Percentiles rank a stretch among this genome's conserved stretches.
Conservation (phyloP, 2,113 vertebrate species). For the Thamnaconus septentrionalis region DNA sequence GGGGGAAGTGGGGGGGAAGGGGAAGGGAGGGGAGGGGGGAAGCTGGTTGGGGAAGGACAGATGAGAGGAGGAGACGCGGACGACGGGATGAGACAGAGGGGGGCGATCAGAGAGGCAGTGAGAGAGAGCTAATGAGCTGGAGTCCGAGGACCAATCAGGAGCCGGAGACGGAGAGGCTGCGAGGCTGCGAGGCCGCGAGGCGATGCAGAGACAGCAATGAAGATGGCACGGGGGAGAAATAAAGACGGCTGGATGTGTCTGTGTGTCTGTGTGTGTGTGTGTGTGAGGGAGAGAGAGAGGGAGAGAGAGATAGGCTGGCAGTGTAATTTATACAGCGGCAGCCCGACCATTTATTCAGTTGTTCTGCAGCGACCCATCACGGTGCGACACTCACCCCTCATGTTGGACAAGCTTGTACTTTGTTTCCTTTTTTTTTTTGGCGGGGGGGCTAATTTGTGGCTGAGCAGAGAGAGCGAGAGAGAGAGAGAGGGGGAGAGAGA, state of each 20-base stretch:
- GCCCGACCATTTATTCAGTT: constrained; percentile 59
- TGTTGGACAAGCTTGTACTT: constrained; percentile 50
- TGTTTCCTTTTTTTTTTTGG: constrained; percentile 25
- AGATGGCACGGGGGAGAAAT: constrained; percentile 46
- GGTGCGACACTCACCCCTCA: constrained; percentile 49
- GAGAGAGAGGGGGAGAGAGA: too few species aligned
- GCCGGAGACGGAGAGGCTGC: background rate
- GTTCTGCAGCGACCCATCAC: constrained; percentile 48
- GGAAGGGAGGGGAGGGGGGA: constrained; percentile 4
- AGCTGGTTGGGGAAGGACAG: background rate
- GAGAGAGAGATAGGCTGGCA: constrained; percentile 38
- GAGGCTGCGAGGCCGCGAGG: background rate
- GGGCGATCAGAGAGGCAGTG: constrained; percentile 46
- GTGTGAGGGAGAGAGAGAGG: background rate
- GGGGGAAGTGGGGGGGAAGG: constrained; percentile 39
- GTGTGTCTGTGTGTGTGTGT: background rate
- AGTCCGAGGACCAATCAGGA: constrained; percentile 6
- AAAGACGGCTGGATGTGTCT: constrained; percentile 34
- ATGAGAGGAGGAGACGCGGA: constrained; percentile 1
- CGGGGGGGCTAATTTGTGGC: background rate
- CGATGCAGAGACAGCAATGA: constrained; percentile 32
- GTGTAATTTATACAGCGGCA: constrained; percentile 59
- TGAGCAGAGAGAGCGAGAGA: too few species aligned
- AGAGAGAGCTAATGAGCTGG: background rate
- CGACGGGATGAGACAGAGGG: constrained; percentile 4